Base-by-base conservation (phyloP, 2,888 invertebrate genomes). In the Graphium colonna region DNA sequence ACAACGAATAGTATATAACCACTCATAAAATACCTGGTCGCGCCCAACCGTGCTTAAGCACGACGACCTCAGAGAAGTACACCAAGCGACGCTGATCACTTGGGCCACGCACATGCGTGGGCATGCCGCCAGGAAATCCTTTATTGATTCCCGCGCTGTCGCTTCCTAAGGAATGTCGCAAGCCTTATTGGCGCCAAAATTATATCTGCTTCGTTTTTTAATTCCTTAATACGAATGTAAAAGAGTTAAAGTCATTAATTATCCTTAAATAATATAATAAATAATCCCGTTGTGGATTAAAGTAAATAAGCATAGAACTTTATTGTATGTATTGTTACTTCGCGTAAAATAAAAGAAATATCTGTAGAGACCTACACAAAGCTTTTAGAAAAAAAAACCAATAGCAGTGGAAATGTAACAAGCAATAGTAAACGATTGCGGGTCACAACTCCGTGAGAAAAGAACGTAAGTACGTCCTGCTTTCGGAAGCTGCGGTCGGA, bases 101-200 rank as follows among this genome's bases (percentile, higher is more conserved):
- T 18, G 26, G 28, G 28, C 77, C 78, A 88, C 87, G 88, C 88
- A 89, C 88, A 89, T 89, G 88, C 88, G 88, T 89, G 83, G 87
- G 86, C 87, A 85, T 74, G 79, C 69, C 86, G 85, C 86, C 88
- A 89, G 87, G 81, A 89, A 88, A 88, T 89, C 89, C 88, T 87
- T 87, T 89, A 89, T 89, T 85, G 89, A 89, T 89, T 88, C 88
- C 87, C 86, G 85, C 86, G 83, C 82, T 86, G 80, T 80, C 74
- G 77, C 74, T 80, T 82, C 80, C 82, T 83, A 81, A 89, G 83
- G 85, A 88, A 86, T 85, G 83, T 84, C 83, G 77, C 84, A 79
- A 75, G 75, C 84, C 78, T 77, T 83, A 73, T 80, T 84, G 76
- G 80, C 81, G 79, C 82, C 79, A 75, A 85, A 85, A 80, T 75